A percentile compares a stretch with the other conserved stretches of the same genome.
phyloP scores from a whole-genome alignment of 2,888 invertebrate species.

The Hemistola chrysoprasaria region DNA sequence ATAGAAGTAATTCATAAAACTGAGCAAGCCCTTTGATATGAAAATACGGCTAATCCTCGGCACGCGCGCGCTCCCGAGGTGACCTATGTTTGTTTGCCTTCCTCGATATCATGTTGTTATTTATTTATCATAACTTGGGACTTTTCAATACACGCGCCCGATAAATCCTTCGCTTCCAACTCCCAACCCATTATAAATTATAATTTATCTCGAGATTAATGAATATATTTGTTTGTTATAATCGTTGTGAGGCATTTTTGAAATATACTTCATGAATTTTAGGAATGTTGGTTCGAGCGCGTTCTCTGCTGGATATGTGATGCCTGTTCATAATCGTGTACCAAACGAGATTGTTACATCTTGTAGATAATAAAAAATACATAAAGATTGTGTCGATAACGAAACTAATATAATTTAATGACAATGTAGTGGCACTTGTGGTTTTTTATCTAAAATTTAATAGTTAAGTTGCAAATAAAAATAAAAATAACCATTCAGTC shows the following conservation, averaged over 20 bases:
- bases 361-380: conserved; percentile 29
- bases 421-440: conserved; percentile 2
- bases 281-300: conserved; percentile 51
- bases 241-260: conserved; percentile 54
- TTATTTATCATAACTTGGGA: conserved; percentile 67
- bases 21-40: conserved; percentile 76
- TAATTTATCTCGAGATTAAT: conserved; percentile 66
- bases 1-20: conserved; percentile 76
- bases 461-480: no score
- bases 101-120: conserved; percentile 60
- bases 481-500: not conserved
- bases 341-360: conserved; percentile 21
- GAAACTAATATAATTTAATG: conserved; percentile 11
- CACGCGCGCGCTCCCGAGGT: conserved; percentile 68
- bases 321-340: conserved; percentile 28
- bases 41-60: conserved; percentile 76
- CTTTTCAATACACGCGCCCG: conserved; percentile 67
- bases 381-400: conserved; percentile 18
- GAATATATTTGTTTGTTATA: conserved; percentile 60
- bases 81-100: conserved; percentile 60
- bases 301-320: conserved; percentile 27
- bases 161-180: conserved; percentile 53
- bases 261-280: conserved; percentile 51
- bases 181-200: conserved; percentile 63
- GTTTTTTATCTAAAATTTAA: no score